These are phyloP conservation scores for Prunella strophiata DNA, from an alignment of 2,797 vertebrate species.

Conservation along the genomic window DNA sequence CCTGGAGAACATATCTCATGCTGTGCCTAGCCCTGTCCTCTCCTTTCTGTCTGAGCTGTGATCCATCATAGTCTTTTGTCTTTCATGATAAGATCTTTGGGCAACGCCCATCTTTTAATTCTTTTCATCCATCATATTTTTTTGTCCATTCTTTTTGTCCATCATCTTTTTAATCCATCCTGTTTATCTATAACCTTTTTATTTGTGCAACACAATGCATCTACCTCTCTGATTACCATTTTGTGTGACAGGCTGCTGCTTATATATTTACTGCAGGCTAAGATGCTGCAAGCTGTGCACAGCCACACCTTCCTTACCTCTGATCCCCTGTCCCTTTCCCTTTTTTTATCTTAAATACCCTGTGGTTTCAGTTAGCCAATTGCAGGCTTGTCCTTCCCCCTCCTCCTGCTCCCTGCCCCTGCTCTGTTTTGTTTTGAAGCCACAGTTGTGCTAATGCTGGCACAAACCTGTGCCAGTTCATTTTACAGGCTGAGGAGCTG, in stretches of 20 bases:
- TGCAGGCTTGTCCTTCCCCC: background rate
- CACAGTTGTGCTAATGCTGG: slow-evolving; percentile 14
- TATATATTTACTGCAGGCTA: background rate
- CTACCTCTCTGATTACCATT: background rate
- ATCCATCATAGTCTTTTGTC: background rate
- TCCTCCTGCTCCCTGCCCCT: background rate
- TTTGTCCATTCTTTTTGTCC: background rate
- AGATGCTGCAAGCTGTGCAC: background rate
- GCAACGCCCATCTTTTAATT: background rate
- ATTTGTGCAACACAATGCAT: rapidly evolving
- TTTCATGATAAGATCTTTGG: background rate
- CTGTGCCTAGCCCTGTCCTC: background rate
- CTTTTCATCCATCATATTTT: background rate
- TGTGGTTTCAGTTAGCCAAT: background rate
- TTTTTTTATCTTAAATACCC: background rate
- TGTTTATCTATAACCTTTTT: background rate
- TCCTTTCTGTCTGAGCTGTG: background rate
- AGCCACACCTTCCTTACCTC: background rate
- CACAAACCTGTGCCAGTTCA: slow-evolving; percentile 20
- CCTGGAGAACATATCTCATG: background rate
- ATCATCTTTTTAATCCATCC: background rate
- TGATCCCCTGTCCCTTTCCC: background rate
- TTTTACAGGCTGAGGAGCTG: slow-evolving; percentile 38
- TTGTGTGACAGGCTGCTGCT: background rate
- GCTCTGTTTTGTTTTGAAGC: slow-evolving; percentile 13